phyloP scores from a whole-genome alignment of 2,888 invertebrate species.

The Megamerina dolium region DNA sequence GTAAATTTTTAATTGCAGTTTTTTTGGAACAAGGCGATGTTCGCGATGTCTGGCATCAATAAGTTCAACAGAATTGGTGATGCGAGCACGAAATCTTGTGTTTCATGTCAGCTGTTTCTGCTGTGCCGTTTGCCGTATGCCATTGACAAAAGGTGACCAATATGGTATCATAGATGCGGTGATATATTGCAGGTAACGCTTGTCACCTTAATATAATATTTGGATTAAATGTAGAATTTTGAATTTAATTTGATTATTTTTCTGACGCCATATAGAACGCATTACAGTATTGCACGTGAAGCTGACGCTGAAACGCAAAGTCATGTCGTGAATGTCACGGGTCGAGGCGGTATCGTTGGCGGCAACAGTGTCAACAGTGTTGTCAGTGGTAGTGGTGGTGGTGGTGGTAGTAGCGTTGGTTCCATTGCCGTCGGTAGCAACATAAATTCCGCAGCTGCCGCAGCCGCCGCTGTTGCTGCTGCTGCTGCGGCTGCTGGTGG shows the following conservation, averaged over 20 bases:
- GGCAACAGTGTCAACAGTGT: too few species aligned
- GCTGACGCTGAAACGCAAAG: slow-evolving; percentile 43
- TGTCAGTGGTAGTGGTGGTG: too few species aligned
- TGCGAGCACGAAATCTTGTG: slow-evolving; percentile 86
- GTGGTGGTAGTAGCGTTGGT: too few species aligned
- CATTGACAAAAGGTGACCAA: slow-evolving; percentile 88
- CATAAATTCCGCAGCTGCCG: slow-evolving; percentile 21
- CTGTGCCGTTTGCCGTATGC: slow-evolving; percentile 80
- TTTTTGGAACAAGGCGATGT: slow-evolving; percentile 85
- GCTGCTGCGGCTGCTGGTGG: too few species aligned
- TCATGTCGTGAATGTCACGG: too few species aligned
- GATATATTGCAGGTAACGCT: slow-evolving; percentile 72
- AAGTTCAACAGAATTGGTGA: slow-evolving; percentile 85
- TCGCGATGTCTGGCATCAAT: slow-evolving; percentile 85
- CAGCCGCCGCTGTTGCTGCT: slow-evolving; percentile 19
- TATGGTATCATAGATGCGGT: slow-evolving; percentile 87
- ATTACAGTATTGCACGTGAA: slow-evolving; percentile 47
- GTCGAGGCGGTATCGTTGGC: too few species aligned
- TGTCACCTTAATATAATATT: too few species aligned
- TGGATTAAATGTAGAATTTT: too few species aligned
- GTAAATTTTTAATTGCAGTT: too few species aligned
- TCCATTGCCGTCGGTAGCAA: too few species aligned
- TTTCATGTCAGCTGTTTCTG: slow-evolving; percentile 95
- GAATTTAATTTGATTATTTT: background rate
- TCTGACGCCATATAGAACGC: slow-evolving; percentile 33